Percentiles rank a stretch among this genome's conserved stretches.
phyloP scores from a whole-genome alignment of 2,888 invertebrate species.

The Dryobota labecula region DNA sequence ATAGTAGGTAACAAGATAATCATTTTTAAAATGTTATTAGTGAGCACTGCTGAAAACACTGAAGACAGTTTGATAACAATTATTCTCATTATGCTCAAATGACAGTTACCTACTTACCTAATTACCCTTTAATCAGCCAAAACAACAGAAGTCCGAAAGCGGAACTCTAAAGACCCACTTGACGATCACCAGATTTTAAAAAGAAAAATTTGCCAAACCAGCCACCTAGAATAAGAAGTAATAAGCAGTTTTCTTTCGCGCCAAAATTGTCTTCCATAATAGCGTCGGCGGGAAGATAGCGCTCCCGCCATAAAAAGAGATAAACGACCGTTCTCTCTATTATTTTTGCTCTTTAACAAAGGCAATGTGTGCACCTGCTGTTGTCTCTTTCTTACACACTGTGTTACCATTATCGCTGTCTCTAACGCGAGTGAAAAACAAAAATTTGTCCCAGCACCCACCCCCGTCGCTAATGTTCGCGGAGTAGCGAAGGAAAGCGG shows the following conservation, averaged over 20 bases:
- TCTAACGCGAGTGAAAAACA: conserved; percentile 86
- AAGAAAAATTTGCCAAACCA: conserved; percentile 77
- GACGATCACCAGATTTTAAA: conserved; percentile 55
- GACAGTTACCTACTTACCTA: conserved; percentile 20
- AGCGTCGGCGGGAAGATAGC: conserved; percentile 89
- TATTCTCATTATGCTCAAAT: not conserved
- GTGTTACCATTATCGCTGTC: conserved; percentile 70
- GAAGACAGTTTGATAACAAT: no score
- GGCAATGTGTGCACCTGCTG: conserved; percentile 88
- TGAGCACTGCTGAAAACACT: not conserved
- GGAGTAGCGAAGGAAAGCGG: conserved; percentile 80
- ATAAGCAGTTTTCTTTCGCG: conserved; percentile 91
- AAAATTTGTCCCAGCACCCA: conserved; percentile 86
- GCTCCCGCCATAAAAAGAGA: conserved; percentile 90
- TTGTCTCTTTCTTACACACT: conserved; percentile 82
- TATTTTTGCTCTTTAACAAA: conserved; percentile 90
- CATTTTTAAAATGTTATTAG: not conserved
- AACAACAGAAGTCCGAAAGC: conserved; percentile 45
- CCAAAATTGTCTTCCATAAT: conserved; percentile 90
- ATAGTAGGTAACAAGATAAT: not conserved
- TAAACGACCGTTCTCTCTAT: conserved; percentile 90
- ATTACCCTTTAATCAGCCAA: conserved; percentile 42
- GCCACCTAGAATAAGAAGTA: conserved; percentile 88
- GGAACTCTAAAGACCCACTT: conserved; percentile 57
- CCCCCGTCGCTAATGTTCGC: conserved; percentile 85